Base-by-base conservation (phyloP, 2,888 invertebrate genomes). In the Aethes cnicana region DNA sequence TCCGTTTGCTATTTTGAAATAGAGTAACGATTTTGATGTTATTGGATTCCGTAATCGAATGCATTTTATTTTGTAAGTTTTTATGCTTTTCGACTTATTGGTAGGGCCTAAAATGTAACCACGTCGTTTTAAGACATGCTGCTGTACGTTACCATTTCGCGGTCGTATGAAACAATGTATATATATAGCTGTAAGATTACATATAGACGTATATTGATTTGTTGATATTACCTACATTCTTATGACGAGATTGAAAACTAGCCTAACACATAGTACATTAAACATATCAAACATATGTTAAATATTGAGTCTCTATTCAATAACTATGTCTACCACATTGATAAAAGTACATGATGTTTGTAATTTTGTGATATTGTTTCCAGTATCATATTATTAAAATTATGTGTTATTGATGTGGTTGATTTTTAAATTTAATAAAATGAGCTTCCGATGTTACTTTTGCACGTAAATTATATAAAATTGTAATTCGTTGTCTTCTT, bases 261-360 rank as follows among this genome's bases (percentile, higher is more conserved):
- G 75, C 77, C 75, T 77, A 81, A 77, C 78, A 66, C 79, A 82
- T 85, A 86, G 83, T 85, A 87, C 84, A 87, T 82, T 71, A 83
- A 81, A 88, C 88, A 88, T 88, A 88, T 87, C 88, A 88, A 76
- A 77, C 67, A 62, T 67, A 77, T 70, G 68, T 77, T 77, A 71
- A 63, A 71, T 69, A 67, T 70, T 58, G 47, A 58, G 56, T 59
- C n/a, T n/a, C n/a, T n/a, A 54, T 56, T 48, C 55, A 47, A 32
- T 39, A 54, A 21, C 64, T 43, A 57, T 63, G 61, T 55, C 66
- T 62, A 62, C 69, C 62, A 66, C 58, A 57, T 65, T 71, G 64
- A 64, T 65, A 63, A 56, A 20, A 36, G 44, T n/a, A n/a, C n/a
- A n/a, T 9, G 48, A 53, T 57, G 63, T 48, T 25, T 39, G 55